Evolutionary conservation across 2,113 vertebrate species (phyloP), one percentile per base, ranked within the genome.

Genomic region (Chionomys nivalis): DNA sequence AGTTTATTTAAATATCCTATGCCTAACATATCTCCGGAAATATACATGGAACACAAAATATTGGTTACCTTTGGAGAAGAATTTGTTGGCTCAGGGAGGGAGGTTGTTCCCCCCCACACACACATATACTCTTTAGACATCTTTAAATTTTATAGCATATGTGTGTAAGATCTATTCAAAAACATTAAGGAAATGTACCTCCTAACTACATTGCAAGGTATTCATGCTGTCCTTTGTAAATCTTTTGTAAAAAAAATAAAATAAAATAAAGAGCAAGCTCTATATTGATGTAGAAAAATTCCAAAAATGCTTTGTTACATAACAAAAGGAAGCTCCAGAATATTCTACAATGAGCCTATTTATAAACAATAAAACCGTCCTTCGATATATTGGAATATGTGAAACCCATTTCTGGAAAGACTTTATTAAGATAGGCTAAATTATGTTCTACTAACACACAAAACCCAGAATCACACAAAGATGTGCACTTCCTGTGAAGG

Each of bases 111-210:
- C 9, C 1, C 52, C 14, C 47, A 3, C 26, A 49, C 47, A 6
- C 47, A 94, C 31, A 72, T 39, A 44, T 31, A 66, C 39, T 91
- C 44, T 72, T 90, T 66, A 78, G 42, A 94, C 79, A 63, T 79
- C 10, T 68, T 95, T 95, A 89, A 88, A 65, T 95, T 96, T 95
- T 89, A 44, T 66, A 89, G 28, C 24, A 28, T 85, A 36, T 95
- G 61, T 17, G 78, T 72, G 24, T 90, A 88, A n/a, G 72, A 87
- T 11, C 87, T 96, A 87, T 58, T 73, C 33, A 55, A 72, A 91
- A 72, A 58, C n/a, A 55, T 61, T 61, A 79, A 93, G 47, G 36
- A 70, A 70, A 94, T 52, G 1, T 65, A 68, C 42, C 89, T 96
- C 66, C 42, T 76, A 95, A 95, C 89, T 94, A 66, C 61, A 68